A percentile compares a stretch with the other conserved stretches of the same genome.
Evolutionary conservation across 1,140 invertebrate genomes (phyloP).

Genomic region (Matsumurasca onukii): DNA sequence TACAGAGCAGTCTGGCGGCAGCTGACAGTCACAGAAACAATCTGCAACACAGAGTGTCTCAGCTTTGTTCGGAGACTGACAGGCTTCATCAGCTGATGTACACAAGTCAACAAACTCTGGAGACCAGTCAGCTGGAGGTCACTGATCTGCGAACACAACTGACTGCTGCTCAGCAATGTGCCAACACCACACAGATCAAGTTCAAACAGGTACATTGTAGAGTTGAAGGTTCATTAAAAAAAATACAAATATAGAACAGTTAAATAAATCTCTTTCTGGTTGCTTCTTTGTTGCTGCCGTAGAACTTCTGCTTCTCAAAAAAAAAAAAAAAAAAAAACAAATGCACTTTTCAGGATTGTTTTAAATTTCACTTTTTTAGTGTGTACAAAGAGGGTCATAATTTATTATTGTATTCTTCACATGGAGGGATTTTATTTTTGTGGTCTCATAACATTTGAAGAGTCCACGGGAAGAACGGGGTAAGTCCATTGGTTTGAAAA

Average conservation of each 20-base stretch:
- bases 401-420: too few species aligned
- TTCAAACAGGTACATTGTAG: conserved; percentile 31
- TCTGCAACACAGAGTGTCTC: conserved; percentile 53
- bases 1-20: conserved; percentile 55
- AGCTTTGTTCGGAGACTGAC: conserved; percentile 51
- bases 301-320: too few species aligned
- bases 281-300: too few species aligned
- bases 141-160: conserved; percentile 35
- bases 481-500: not conserved
- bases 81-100: conserved; percentile 54
- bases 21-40: conserved; percentile 52
- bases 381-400: too few species aligned
- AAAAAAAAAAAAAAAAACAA: too few species aligned
- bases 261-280: too few species aligned
- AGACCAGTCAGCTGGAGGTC: conserved; percentile 48
- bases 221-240: too few species aligned
- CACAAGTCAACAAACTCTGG: conserved; percentile 53
- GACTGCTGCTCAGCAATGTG: conserved; percentile 7
- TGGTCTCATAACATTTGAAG: too few species aligned
- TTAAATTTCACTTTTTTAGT: too few species aligned
- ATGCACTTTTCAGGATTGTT: too few species aligned
- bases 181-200: conserved; percentile 30
- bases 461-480: not conserved
- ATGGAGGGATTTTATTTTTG: too few species aligned
- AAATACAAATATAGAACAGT: too few species aligned